Conservation (phyloP, 2,797 vertebrate genomes). For the Arctocebus calabarensis region DNA sequence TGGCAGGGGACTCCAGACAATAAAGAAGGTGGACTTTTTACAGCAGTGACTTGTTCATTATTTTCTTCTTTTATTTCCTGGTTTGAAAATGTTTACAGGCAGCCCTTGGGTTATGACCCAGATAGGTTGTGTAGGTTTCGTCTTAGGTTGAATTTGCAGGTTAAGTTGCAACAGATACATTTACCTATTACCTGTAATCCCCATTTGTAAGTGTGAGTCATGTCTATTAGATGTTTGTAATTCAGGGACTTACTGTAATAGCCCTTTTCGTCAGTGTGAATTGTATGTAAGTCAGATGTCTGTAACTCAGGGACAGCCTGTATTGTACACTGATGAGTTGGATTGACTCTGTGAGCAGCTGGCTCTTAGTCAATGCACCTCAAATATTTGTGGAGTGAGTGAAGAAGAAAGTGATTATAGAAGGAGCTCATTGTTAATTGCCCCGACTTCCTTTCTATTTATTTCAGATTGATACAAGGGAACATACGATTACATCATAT, state of each 20-base stretch:
- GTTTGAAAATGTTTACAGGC: not conserved
- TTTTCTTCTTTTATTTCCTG: constrained; percentile 20
- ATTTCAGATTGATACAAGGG: too few relatives aligned
- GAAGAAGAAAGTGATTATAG: not conserved
- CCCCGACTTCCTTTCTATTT: not conserved
- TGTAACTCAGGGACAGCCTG: too few relatives aligned
- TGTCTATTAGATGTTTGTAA: too few relatives aligned
- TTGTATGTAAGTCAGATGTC: too few relatives aligned
- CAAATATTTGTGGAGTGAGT: not conserved
- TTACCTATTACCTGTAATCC: too few relatives aligned
- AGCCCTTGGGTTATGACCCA: too few relatives aligned
- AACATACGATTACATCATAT: not conserved
- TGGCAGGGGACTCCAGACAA: not conserved
- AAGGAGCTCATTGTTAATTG: not conserved
- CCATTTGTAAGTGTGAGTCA: too few relatives aligned
- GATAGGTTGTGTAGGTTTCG: too few relatives aligned
- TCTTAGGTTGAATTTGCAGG: too few relatives aligned
- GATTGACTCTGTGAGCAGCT: not conserved
- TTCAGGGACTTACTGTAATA: too few relatives aligned
- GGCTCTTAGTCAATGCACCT: not conserved
- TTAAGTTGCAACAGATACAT: too few relatives aligned
- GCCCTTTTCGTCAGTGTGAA: too few relatives aligned
- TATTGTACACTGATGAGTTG: not conserved
- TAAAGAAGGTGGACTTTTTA: not conserved
- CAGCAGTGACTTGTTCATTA: not conserved